These are phyloP conservation scores for Anthophora plumipes DNA, from an alignment of 2,888 invertebrate genomes.

Conservation along the genomic window DNA sequence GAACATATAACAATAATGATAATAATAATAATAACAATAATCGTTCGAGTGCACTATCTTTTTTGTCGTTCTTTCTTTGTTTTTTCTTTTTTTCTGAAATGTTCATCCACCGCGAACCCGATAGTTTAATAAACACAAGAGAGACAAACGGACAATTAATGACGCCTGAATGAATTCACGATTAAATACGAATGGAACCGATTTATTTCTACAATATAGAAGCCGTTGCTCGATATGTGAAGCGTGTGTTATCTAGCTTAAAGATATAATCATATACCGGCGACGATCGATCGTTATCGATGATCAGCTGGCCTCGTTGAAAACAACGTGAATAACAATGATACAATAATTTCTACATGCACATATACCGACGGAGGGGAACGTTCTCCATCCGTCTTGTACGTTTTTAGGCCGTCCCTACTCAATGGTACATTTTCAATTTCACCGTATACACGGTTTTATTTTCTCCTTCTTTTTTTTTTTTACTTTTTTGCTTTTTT, in stretches of 20 bases:
- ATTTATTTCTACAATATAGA: constrained; percentile 23
- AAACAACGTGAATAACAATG: constrained; percentile 11
- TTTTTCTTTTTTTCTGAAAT: background rate
- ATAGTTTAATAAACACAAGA: background rate
- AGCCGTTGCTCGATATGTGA: constrained; percentile 44
- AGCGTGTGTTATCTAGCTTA: constrained; percentile 30
- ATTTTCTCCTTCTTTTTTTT: background rate
- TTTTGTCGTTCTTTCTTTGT: background rate
- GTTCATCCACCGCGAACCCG: background rate
- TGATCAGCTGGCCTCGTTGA: constrained; percentile 5
- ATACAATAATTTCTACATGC: constrained; percentile 26
- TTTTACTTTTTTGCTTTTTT: background rate
- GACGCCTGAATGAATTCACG: background rate
- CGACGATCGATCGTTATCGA: constrained; percentile 10
- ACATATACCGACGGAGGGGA: constrained; percentile 47
- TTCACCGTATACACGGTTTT: no score
- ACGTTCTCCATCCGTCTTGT: constrained; percentile 41
- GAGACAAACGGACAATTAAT: background rate
- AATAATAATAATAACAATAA: no score
- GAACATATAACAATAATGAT: constrained; percentile 2
- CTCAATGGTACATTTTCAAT: constrained; percentile 69
- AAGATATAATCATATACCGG: background rate
- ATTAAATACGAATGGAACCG: constrained; percentile 8
- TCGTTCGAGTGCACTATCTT: no score
- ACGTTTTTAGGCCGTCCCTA: constrained; percentile 79